phyloP scores from a whole-genome alignment of 2,797 vertebrate genomes.

The Centroberyx gerrardi region DNA sequence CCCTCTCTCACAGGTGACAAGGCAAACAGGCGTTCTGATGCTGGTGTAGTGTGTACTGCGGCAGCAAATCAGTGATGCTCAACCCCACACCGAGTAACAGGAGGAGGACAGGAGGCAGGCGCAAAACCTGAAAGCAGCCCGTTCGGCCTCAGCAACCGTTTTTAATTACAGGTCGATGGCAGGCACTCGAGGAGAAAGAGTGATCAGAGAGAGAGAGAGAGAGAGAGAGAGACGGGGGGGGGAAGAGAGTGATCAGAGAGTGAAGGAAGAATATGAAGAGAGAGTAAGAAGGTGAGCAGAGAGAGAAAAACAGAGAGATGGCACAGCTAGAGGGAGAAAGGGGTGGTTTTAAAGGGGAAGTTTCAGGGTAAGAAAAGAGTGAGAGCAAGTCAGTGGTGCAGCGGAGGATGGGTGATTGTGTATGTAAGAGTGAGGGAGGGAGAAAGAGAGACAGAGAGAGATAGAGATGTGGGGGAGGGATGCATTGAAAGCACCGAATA shows the following conservation, averaged over 20 bases:
- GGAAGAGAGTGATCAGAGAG: neutral
- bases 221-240: conserved; percentile 15
- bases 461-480: neutral
- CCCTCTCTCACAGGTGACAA: neutral
- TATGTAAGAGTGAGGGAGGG: too few species aligned
- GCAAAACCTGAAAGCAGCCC: conserved; percentile 28
- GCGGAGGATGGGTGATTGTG: too few species aligned
- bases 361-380: too few species aligned
- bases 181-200: conserved; percentile 18
- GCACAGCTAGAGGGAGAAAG: neutral
- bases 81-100: neutral
- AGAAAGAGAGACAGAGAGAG: neutral
- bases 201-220: conserved; percentile 16
- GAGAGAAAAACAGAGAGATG: conserved; percentile 8
- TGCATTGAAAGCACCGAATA: neutral
- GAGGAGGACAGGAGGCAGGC: neutral
- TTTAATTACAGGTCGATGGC: conserved; percentile 40
- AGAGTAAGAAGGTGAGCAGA: neutral
- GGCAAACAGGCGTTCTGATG: neutral
- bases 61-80: neutral
- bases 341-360: neutral
- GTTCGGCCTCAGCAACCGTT: conserved; percentile 8
- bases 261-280: too few species aligned
- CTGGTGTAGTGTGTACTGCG: neutral
- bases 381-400: too few species aligned